phyloP scores from a whole-genome alignment of 2,888 invertebrate genomes.

The Rhingia campestris region DNA sequence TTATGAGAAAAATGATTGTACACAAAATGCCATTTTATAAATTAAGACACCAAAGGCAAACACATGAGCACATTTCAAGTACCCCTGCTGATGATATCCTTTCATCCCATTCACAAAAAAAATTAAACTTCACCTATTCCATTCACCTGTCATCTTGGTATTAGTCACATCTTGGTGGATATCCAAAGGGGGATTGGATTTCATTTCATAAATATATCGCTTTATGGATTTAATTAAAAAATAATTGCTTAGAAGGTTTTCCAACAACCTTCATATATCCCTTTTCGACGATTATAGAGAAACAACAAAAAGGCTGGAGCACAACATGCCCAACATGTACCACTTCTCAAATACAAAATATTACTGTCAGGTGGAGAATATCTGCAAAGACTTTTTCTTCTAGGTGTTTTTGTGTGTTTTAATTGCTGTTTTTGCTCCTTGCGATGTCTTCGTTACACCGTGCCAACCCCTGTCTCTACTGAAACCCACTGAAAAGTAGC shows the following conservation, averaged over 20 bases:
- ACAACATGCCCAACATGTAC: slow-evolving; percentile 34
- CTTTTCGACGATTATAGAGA: neutral
- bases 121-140: neutral
- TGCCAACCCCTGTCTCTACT: neutral
- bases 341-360: slow-evolving; percentile 24
- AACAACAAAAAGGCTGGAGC: slow-evolving; percentile 21
- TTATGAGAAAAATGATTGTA: neutral
- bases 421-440: slow-evolving; percentile 55
- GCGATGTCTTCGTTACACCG: neutral
- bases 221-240: slow-evolving; percentile 74
- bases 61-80: slow-evolving; percentile 21
- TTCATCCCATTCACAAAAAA: slow-evolving; percentile 1
- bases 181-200: slow-evolving; percentile 47
- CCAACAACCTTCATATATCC: neutral
- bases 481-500: slow-evolving; percentile 18
- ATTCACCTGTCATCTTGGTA: slow-evolving; percentile 20
- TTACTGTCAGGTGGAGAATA: slow-evolving; percentile 36
- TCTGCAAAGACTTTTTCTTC: slow-evolving; percentile 9
- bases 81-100: neutral
- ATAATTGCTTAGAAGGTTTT: slow-evolving; percentile 56
- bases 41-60: slow-evolving; percentile 52
- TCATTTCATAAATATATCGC: slow-evolving; percentile 70
- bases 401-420: slow-evolving; percentile 47
- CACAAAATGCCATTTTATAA: slow-evolving; percentile 46
- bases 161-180: slow-evolving; percentile 13